Conservation (phyloP, 2,888 invertebrate genomes). For the Torymus tubicola region DNA sequence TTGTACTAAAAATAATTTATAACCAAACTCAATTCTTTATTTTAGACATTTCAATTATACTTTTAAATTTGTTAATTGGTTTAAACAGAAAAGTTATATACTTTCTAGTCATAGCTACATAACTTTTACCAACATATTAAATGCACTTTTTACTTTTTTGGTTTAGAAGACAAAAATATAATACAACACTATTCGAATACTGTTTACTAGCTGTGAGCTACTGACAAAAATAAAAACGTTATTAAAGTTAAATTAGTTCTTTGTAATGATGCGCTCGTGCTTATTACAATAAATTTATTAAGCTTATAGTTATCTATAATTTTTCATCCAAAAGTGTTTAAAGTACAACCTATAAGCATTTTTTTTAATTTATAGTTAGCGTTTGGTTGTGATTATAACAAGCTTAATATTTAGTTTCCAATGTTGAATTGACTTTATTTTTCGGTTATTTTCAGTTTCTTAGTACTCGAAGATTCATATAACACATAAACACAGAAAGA, state of each 20-base stretch:
- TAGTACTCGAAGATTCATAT: constrained; percentile 72
- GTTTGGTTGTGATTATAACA: constrained; percentile 22
- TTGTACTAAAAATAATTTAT: too few relatives aligned
- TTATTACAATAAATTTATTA: not conserved
- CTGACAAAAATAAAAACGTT: too few relatives aligned
- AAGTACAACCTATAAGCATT: not conserved
- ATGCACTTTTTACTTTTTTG: too few relatives aligned
- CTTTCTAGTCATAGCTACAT: too few relatives aligned
- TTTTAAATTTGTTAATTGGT: too few relatives aligned
- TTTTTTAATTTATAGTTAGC: constrained; percentile 8
- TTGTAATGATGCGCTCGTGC: too few relatives aligned
- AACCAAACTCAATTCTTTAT: too few relatives aligned
- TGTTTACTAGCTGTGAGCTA: too few relatives aligned
- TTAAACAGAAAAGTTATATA: too few relatives aligned
- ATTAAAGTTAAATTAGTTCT: not conserved
- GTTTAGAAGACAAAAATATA: too few relatives aligned
- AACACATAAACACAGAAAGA: constrained; percentile 65
- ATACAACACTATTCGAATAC: too few relatives aligned
- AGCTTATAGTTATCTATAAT: constrained; percentile 17
- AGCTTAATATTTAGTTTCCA: not conserved
- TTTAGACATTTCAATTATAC: too few relatives aligned
- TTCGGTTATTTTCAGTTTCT: constrained; percentile 72
- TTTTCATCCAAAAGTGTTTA: not conserved
- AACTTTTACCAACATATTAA: not conserved
- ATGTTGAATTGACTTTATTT: constrained; percentile 59